Percentiles rank a stretch among this genome's conserved stretches.
Evolutionary conservation across 2,888 invertebrate species (phyloP).

Genomic region (Tribolium freemani): DNA sequence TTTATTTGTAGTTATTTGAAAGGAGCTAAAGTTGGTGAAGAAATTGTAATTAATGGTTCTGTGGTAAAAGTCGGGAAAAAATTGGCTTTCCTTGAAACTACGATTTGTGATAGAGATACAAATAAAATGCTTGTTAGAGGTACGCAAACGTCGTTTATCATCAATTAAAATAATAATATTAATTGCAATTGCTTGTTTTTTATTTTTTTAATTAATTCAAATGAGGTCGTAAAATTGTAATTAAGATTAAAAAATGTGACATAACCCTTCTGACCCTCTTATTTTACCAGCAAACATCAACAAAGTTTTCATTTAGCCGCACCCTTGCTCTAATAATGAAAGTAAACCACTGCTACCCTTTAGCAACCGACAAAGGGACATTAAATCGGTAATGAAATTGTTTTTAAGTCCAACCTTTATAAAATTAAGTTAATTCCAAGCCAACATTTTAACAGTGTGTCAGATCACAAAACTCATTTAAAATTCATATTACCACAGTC

Average conservation of each 20-base stretch:
- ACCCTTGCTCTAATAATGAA: neutral
- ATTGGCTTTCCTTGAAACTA: slow-evolving; percentile 86
- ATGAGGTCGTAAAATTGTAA: neutral
- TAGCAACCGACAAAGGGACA: neutral
- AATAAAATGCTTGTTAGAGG: slow-evolving; percentile 85
- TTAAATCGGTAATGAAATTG: neutral
- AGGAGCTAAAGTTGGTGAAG: slow-evolving; percentile 83
- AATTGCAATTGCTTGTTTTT: too few species aligned
- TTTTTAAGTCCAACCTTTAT: neutral
- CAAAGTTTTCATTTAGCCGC: neutral
- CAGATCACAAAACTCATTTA: neutral
- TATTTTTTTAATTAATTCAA: neutral
- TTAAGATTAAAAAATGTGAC: neutral
- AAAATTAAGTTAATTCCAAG: neutral
- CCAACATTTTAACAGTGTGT: neutral
- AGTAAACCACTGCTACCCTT: neutral
- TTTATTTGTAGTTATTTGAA: slow-evolving; percentile 78
- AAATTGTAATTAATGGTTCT: slow-evolving; percentile 82
- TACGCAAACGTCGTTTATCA: slow-evolving; percentile 74
- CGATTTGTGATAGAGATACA: slow-evolving; percentile 81
- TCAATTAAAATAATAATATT: neutral
- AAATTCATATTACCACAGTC: neutral
- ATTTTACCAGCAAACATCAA: neutral
- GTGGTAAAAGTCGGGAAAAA: slow-evolving; percentile 84
- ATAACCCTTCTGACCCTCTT: neutral